These are phyloP conservation scores for Phrynosoma platyrhinos DNA, from an alignment of 2,113 vertebrate genomes.

Conservation along the genomic window DNA sequence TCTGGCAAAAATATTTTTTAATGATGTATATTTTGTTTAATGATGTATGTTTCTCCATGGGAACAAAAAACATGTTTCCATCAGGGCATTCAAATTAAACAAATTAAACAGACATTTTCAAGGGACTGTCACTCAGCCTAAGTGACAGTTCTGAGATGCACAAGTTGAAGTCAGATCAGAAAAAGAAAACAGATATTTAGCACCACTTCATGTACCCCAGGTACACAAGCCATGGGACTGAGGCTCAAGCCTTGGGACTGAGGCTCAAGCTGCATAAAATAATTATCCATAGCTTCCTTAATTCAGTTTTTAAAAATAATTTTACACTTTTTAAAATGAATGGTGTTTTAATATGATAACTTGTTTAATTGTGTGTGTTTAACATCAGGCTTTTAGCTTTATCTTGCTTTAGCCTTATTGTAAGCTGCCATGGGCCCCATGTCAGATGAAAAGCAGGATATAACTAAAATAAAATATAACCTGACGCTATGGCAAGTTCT, in stretches of 20 bases:
- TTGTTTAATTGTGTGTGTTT: too few relatives aligned
- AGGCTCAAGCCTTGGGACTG: background rate
- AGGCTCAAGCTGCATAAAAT: background rate
- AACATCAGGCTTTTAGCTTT: too few relatives aligned
- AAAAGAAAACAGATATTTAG: background rate
- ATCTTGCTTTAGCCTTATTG: too few relatives aligned
- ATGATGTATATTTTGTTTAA: background rate
- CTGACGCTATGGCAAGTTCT: too few relatives aligned
- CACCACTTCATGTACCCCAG: background rate
- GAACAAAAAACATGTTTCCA: background rate
- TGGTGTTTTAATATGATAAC: too few relatives aligned
- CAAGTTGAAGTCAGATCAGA: background rate
- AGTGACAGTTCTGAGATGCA: background rate
- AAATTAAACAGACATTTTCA: background rate
- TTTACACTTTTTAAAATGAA: too few relatives aligned
- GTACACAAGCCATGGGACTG: background rate
- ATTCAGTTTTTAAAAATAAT: background rate
- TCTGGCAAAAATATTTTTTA: background rate
- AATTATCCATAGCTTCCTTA: background rate
- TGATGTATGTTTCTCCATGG: background rate
- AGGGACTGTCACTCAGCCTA: background rate
- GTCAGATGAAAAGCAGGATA: too few relatives aligned
- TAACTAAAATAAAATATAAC: background rate
- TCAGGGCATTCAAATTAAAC: background rate
- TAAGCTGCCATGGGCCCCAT: too few relatives aligned